phyloP scores from a whole-genome alignment of 2,113 vertebrate genomes.

The Ochotona princeps region DNA sequence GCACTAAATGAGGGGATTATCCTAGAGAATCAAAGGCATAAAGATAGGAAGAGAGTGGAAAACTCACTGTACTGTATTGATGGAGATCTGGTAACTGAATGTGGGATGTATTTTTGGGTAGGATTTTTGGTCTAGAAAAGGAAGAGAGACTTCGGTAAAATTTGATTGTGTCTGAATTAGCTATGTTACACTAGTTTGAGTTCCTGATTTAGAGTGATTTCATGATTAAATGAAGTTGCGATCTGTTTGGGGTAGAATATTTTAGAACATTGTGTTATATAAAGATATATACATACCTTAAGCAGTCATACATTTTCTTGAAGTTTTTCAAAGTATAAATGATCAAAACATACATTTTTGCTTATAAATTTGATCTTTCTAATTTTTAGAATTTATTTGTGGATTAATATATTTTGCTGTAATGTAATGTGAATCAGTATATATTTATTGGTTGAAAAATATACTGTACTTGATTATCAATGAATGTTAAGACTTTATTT shows the following conservation, averaged over 20 bases:
- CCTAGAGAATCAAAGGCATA: slow-evolving; percentile 21
- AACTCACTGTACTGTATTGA: not conserved
- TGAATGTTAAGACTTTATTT: slow-evolving; percentile 34
- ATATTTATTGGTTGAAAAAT: slow-evolving; percentile 40
- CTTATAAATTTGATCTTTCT: slow-evolving; percentile 19
- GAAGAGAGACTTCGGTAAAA: not conserved
- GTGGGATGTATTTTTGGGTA: not conserved
- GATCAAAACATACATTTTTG: slow-evolving; percentile 38
- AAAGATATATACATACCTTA: not conserved
- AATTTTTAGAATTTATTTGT: slow-evolving; percentile 7
- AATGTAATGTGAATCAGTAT: not conserved
- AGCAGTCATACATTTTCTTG: not conserved
- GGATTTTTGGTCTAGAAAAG: not conserved
- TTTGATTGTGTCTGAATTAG: slow-evolving; percentile 28
- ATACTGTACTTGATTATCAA: not conserved
- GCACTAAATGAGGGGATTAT: not conserved
- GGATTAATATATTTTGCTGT: slow-evolving; percentile 36
- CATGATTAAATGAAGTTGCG: not conserved
- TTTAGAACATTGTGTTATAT: slow-evolving; percentile 8
- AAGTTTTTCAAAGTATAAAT: slow-evolving; percentile 19
- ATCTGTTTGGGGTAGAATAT: not conserved
- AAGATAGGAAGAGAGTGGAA: slow-evolving; percentile 14
- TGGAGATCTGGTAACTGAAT: not conserved
- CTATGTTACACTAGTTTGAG: not conserved
- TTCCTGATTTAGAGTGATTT: not conserved